Evolutionary conservation across 2,888 invertebrate genomes (phyloP), one percentile per base, ranked within the genome.

Genomic region (Eupithecia centaureata): DNA sequence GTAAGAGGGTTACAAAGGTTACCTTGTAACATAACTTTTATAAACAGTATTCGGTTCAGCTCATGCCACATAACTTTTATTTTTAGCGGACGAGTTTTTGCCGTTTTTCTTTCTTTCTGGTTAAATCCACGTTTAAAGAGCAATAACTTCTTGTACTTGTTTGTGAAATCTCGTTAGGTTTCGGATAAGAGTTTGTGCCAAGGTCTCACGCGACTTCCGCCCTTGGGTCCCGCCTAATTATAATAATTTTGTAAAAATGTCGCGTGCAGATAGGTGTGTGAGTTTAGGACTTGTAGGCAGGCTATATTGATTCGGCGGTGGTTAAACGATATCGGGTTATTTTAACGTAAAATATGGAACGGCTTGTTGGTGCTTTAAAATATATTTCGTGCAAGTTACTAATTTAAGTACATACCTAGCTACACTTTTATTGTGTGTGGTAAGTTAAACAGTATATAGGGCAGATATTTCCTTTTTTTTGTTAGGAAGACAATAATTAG

Each of bases 221-320:
- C 56, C 65, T 71, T 70, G 65, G 35, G 67, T 67, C 65, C 63
- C 30, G 35, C 61, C 65, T 71, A 73, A 75, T 75, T 73, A 75
- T 61, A 67, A 73, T 73, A 68, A 73, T 73, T 75, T 68, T 52
- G 62, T 65, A 64, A 71, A 74, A 75, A 66, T 69, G 71, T 75
- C 70, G 73, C 75, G 75, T 71, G 71, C 35, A 54, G 54, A 70
- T 63, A 64, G 62, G 65, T 65, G 65, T 63, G 56, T 61, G 27
- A 54, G 52, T 47, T 65, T 47, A 65, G 57, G 57, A 51, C 30
- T 56, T 38, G 30, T 54, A 35, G 10, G 33, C 64, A 58, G 64
- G 68, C 61, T 61, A 60, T 67, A 60, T 68, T 67, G 67, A 59
- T 63, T 67, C 25, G 47, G 18, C 51, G 18, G n/a, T 47, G 57